phyloP scores from a whole-genome alignment of 2,113 vertebrate species.

The Pseudolaguvia tuberculata region DNA sequence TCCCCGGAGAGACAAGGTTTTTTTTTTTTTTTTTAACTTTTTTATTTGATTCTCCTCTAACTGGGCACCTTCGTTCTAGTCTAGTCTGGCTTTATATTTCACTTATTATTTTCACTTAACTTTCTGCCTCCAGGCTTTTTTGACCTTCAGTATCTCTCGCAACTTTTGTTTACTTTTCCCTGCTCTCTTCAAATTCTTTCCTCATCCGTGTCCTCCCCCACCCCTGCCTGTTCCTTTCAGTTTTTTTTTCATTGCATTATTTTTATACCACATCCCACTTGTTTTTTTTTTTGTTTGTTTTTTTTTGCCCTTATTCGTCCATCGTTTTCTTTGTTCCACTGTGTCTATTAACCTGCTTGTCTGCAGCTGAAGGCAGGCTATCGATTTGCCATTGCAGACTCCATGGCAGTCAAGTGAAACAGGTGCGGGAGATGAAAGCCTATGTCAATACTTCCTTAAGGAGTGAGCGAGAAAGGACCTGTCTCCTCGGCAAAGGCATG shows the following conservation, averaged over 20 bases:
- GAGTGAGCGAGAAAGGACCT: constrained; percentile 24
- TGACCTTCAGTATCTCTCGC: constrained; percentile 27
- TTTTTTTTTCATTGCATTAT: constrained; percentile 25
- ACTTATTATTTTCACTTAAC: constrained; percentile 20
- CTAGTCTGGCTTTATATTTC: constrained; percentile 7
- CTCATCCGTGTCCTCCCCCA: background rate
- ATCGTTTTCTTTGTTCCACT: constrained; percentile 14
- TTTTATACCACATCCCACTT: constrained; percentile 36
- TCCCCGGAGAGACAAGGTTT: constrained; percentile 22
- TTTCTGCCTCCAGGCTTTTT: constrained; percentile 19
- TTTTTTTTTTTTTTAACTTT: background rate
- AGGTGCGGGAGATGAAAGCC: constrained; percentile 33
- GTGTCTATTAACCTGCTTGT: constrained; percentile 37
- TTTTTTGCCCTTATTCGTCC: constrained; percentile 2
- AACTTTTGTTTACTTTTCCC: constrained; percentile 27
- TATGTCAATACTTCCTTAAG: constrained; percentile 31
- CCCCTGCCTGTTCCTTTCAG: background rate
- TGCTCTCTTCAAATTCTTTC: constrained; percentile 10
- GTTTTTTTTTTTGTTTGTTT: constrained; percentile 19
- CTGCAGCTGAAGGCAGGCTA: constrained; percentile 42
- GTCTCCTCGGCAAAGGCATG: constrained; percentile 23
- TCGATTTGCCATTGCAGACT: constrained; percentile 38
- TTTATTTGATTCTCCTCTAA: constrained; percentile 21
- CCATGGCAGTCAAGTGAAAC: constrained; percentile 22
- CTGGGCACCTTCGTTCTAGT: constrained; percentile 2